Evolutionary conservation across 2,113 vertebrate genomes (phyloP), one percentile per base, ranked within the genome.

Genomic region (Peromyscus californicus): DNA sequence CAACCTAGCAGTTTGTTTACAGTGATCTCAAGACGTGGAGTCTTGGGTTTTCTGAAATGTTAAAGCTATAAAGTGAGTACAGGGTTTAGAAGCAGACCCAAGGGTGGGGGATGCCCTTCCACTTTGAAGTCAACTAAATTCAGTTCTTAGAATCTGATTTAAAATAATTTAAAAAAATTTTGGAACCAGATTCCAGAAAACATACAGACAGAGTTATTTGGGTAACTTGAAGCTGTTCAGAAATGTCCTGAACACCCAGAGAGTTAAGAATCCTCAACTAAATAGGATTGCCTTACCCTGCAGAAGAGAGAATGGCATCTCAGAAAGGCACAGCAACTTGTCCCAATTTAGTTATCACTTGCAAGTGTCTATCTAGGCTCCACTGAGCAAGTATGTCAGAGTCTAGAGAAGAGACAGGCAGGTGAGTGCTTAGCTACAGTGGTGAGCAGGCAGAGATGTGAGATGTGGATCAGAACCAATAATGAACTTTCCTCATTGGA

Each of bases 181-280:
- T 96, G 97, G 84, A 95, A 93, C 22, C 16, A 42, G 63, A 92
- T 39, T 51, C 59, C 31, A 96, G 78, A 96, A 97, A 93, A 82
- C 80, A 59, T 15, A 61, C 69, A 61, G 5, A 88, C 42, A 72
- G 36, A 70, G 26, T 42, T 93, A 93, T 86, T 90, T 42, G 33
- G 57, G 67, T 96, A 85, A 75, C 86, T 42, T 83, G 61, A 92
- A 65, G 39, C 45, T 75, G 48, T 86, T 69, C 65, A 6, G 54
- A 42, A 83, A 91, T 54, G 31, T 57, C 42, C 42, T 59, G 42
- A 90, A 92, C 17, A 70, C 51, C 42, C 80, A 80, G 78, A 42
- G 79, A 90, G 65, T 95, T 85, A 86, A 95, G 91, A 86, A 86
- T 79, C 3, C 51, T 42, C n/a, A 59, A 67, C 90, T 51, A 90